Percentiles rank a stretch among this genome's conserved stretches.
phyloP scores from a whole-genome alignment of 2,888 invertebrate genomes.

The Phanerotoma sp. region DNA sequence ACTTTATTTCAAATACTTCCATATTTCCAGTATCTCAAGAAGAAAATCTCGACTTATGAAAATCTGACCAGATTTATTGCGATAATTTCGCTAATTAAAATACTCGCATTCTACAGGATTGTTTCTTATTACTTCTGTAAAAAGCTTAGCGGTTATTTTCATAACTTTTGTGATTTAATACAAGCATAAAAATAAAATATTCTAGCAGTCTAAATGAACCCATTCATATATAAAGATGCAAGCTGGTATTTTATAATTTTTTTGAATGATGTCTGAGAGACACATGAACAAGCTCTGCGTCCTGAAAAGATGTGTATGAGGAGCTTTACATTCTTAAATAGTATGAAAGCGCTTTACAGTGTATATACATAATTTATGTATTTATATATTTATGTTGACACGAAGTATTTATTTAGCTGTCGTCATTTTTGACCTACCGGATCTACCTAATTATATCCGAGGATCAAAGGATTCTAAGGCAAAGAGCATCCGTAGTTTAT shows the following conservation, averaged over 20 bases:
- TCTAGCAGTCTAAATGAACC: too few relatives aligned
- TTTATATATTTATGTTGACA: background rate
- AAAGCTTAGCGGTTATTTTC: too few relatives aligned
- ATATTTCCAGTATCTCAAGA: too few relatives aligned
- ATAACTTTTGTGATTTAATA: too few relatives aligned
- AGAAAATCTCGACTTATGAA: too few relatives aligned
- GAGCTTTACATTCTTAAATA: slow-evolving; percentile 11
- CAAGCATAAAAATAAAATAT: too few relatives aligned
- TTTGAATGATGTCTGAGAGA: slow-evolving; percentile 9
- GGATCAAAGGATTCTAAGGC: slow-evolving; percentile 32
- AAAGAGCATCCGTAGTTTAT: slow-evolving; percentile 33
- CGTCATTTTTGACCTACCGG: slow-evolving; percentile 21
- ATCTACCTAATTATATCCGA: slow-evolving; percentile 31
- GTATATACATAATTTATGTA: background rate
- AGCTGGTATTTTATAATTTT: slow-evolving; percentile 2
- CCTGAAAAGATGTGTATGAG: background rate
- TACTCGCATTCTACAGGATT: too few relatives aligned
- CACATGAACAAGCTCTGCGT: background rate
- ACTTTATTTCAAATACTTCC: too few relatives aligned
- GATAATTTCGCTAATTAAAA: too few relatives aligned
- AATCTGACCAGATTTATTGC: too few relatives aligned
- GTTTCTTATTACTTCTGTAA: too few relatives aligned
- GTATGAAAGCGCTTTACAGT: background rate
- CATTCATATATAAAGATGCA: too few relatives aligned
- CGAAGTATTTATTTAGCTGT: slow-evolving; percentile 21